These are phyloP conservation scores for Dryoscopus gambensis DNA, from an alignment of 2,113 vertebrate genomes.

Conservation along the genomic window DNA sequence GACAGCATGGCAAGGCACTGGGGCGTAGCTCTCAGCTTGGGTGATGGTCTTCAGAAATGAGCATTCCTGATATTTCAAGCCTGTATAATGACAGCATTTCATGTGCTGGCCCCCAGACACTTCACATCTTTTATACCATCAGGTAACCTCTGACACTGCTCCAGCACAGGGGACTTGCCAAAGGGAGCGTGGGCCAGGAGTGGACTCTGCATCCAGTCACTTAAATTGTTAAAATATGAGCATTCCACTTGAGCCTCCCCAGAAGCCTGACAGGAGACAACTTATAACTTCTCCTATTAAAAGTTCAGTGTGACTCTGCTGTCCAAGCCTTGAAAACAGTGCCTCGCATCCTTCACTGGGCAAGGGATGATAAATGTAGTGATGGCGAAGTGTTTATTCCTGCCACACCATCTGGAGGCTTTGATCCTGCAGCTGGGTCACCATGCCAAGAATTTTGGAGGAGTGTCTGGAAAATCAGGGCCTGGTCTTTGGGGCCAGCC, in stretches of 20 bases:
- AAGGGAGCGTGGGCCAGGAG: not conserved
- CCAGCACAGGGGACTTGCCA: not conserved
- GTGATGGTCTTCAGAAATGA: not conserved
- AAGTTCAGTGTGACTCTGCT: not conserved
- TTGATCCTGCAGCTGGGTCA: not conserved
- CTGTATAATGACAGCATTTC: not conserved
- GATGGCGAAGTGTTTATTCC: not conserved
- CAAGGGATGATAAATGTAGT: not conserved
- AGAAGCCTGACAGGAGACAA: not conserved
- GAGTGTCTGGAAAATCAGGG: not conserved
- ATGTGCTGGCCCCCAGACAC: not conserved
- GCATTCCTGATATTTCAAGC: not conserved
- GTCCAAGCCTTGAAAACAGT: not conserved
- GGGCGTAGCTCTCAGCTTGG: not conserved
- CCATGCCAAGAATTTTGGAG: not conserved
- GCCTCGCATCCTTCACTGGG: fast-evolving
- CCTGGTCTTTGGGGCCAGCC: not conserved
- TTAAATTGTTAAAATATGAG: not conserved
- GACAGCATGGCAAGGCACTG: not conserved
- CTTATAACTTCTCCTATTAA: not conserved
- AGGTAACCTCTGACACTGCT: not conserved
- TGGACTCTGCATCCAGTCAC: not conserved
- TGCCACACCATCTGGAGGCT: not conserved
- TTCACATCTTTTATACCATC: not conserved
- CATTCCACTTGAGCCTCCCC: not conserved